These are phyloP conservation scores for Drosophila equinoxialis DNA, from an alignment of 1,140 invertebrate genomes.

Conservation along the genomic window DNA sequence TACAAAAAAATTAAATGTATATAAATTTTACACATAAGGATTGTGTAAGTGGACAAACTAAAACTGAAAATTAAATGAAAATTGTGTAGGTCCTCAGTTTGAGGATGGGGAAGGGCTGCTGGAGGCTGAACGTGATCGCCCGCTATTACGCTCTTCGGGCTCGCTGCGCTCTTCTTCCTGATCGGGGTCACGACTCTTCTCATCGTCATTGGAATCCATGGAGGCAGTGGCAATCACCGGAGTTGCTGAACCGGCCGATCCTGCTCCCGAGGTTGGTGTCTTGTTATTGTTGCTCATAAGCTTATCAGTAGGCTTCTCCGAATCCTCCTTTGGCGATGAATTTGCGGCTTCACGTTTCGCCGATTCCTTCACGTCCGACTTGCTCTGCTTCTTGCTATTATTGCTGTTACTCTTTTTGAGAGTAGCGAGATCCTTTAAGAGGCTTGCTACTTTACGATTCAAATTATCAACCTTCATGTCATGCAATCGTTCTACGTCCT, in stretches of 20 bases:
- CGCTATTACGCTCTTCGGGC: slow-evolving; percentile 59
- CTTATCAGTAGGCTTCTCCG: slow-evolving; percentile 29
- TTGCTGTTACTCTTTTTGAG: slow-evolving; percentile 92
- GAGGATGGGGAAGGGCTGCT: slow-evolving; percentile 73
- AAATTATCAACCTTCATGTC: slow-evolving; percentile 91
- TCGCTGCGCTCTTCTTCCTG: slow-evolving; percentile 66
- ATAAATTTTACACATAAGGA: slow-evolving; percentile 16
- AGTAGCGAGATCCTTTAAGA: slow-evolving; percentile 93
- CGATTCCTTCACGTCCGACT: slow-evolving; percentile 75
- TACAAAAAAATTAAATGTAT: slow-evolving; percentile 58
- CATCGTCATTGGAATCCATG: slow-evolving; percentile 50
- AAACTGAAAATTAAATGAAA: slow-evolving; percentile 6
- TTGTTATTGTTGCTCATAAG: slow-evolving; percentile 54
- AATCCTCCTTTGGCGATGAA: slow-evolving; percentile 75
- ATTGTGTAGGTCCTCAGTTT: slow-evolving; percentile 51
- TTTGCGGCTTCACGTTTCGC: slow-evolving; percentile 81
- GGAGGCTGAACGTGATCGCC: slow-evolving; percentile 56
- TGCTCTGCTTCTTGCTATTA: slow-evolving; percentile 62
- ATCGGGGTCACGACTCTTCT: slow-evolving; percentile 65
- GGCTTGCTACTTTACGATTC: slow-evolving; percentile 89
- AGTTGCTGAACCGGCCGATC: slow-evolving; percentile 14
- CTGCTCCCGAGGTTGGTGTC: slow-evolving; percentile 13
- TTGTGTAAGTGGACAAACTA: slow-evolving; percentile 38
- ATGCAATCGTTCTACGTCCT: slow-evolving; percentile 90
- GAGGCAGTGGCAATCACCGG: slow-evolving; percentile 7